These are phyloP conservation scores for Myzus persicae DNA, from an alignment of 1,140 invertebrate genomes.

Conservation along the genomic window DNA sequence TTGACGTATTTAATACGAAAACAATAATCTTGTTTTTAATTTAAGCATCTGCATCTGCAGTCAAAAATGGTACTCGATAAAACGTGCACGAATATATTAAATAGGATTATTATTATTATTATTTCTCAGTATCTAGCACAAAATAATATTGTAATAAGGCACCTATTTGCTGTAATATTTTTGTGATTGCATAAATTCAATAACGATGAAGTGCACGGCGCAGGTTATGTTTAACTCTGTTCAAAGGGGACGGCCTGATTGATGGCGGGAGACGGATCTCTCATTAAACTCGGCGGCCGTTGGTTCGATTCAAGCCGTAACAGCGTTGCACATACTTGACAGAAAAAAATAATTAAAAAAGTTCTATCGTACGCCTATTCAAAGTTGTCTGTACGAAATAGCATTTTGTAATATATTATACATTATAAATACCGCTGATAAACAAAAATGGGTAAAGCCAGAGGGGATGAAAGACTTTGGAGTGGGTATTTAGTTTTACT, in stretches of 20 bases:
- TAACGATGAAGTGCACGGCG: not conserved
- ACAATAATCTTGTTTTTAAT: not conserved
- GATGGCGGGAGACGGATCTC: not conserved
- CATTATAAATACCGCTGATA: not conserved
- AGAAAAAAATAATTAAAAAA: constrained; percentile 12
- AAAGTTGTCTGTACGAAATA: not conserved
- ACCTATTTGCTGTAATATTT: not conserved
- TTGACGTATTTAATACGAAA: too few species aligned
- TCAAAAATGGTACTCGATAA: not conserved
- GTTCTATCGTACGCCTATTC: not conserved
- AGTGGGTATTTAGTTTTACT: not conserved
- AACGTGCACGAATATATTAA: not conserved
- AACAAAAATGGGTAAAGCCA: not conserved
- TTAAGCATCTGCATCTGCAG: not conserved
- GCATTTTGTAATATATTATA: not conserved
- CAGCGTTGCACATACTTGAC: not conserved
- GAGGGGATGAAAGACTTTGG: not conserved
- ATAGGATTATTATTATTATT: not conserved
- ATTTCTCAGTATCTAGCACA: not conserved
- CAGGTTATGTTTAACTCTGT: not conserved
- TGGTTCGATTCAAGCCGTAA: not conserved
- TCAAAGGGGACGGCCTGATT: not conserved
- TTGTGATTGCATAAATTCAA: not conserved
- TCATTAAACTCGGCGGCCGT: not conserved
- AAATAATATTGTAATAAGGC: too few species aligned